Evolutionary conservation across 35 echinoderm and acorn worm genomes (phyloP).

Genomic region (Strongylocentrotus purpuratus): DNA sequence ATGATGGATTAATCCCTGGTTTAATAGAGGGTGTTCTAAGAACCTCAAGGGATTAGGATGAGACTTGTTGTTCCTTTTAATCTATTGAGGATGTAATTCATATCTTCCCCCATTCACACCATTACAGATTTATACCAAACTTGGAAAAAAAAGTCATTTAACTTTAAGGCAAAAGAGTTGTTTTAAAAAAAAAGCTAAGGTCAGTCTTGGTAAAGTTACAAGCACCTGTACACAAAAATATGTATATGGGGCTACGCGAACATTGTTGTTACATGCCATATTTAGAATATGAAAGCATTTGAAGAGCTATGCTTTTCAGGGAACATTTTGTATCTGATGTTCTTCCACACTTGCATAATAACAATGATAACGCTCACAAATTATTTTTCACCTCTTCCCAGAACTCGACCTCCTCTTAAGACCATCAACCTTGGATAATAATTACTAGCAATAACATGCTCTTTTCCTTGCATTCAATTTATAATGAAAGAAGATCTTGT

Average conservation of each 20-base stretch:
- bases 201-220: too few species aligned
- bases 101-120: not conserved
- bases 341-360: not conserved
- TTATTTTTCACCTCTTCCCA: not conserved
- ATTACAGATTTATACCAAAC: too few species aligned
- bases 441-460: not conserved
- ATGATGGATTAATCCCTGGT: not conserved
- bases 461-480: not conserved
- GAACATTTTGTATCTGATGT: not conserved
- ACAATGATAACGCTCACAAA: too few species aligned
- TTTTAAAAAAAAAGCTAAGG: too few species aligned
- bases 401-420: not conserved
- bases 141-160: too few species aligned
- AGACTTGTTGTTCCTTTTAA: not conserved
- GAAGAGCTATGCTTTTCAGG: too few species aligned
- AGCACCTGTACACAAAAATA: not conserved
- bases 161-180: too few species aligned
- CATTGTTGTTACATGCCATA: too few species aligned
- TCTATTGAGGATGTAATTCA: not conserved
- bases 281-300: too few species aligned
- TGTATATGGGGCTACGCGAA: too few species aligned
- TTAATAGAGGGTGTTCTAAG: not conserved
- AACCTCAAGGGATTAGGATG: not conserved
- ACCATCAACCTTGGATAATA: not conserved
- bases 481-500: too few species aligned